Evolutionary conservation across 2,113 vertebrate species (phyloP).

Genomic region (Petrocephalus microphthalmus): DNA sequence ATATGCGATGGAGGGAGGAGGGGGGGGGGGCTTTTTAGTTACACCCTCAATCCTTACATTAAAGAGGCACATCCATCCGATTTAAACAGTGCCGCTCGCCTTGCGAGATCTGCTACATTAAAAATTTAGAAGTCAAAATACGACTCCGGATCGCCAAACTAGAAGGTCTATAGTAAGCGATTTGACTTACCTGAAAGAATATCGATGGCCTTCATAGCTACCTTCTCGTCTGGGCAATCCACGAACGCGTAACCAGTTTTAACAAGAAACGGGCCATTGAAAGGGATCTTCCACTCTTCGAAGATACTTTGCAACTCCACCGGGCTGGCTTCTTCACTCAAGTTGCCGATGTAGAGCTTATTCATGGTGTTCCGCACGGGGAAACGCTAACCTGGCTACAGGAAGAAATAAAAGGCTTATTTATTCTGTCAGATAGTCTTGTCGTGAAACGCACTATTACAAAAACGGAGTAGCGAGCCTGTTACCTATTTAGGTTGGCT

Average conservation of each 20-base stretch:
- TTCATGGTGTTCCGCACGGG: slow-evolving; percentile 75
- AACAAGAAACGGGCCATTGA: slow-evolving; percentile 85
- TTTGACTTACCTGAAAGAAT: slow-evolving; percentile 87
- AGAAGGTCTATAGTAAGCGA: too few species aligned
- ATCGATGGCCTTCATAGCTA: slow-evolving; percentile 97
- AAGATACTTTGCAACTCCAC: slow-evolving; percentile 94
- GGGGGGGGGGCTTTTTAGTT: neutral
- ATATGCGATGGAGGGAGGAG: slow-evolving; percentile 40
- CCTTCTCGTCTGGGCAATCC: slow-evolving; percentile 94
- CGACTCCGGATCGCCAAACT: neutral
- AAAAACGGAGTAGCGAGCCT: slow-evolving; percentile 57
- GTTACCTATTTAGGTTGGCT: slow-evolving; percentile 54
- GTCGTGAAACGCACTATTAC: slow-evolving; percentile 54
- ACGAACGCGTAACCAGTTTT: slow-evolving; percentile 97
- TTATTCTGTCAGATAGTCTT: slow-evolving; percentile 51
- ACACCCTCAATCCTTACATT: slow-evolving; percentile 15
- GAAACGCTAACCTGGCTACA: slow-evolving; percentile 47
- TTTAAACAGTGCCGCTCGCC: neutral
- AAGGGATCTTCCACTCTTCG: slow-evolving; percentile 91
- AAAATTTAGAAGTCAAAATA: slow-evolving; percentile 14
- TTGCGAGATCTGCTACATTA: neutral
- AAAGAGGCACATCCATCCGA: neutral
- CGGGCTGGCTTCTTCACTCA: slow-evolving; percentile 85
- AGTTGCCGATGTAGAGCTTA: slow-evolving; percentile 97
- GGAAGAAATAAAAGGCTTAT: slow-evolving; percentile 41